Percentiles rank a stretch among this genome's conserved stretches.
phyloP scores from a whole-genome alignment of 2,888 invertebrate species.

The Agrotis segetum region DNA sequence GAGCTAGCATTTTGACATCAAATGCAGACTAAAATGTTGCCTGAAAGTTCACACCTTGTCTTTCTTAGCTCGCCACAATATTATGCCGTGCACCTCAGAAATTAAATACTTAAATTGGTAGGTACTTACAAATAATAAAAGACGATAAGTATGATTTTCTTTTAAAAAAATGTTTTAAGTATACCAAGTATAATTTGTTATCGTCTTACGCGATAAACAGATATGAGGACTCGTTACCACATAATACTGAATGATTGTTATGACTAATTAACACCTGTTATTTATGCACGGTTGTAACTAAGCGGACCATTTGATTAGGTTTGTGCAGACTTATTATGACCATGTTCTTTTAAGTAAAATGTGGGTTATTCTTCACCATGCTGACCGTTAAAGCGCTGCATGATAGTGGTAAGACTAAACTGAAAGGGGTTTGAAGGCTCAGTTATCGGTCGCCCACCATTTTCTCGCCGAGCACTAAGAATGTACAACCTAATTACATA shows the following conservation, averaged over 20 bases:
- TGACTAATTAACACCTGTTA: conserved; percentile 34
- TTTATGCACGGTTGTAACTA: conserved; percentile 1
- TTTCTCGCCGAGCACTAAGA: too few species aligned
- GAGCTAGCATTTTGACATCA: not conserved
- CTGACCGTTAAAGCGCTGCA: not conserved
- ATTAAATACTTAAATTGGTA: not conserved
- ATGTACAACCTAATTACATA: too few species aligned
- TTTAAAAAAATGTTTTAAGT: not conserved
- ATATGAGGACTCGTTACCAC: conserved; percentile 24
- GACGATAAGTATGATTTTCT: not conserved
- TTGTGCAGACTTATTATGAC: not conserved
- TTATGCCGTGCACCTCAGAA: not conserved
- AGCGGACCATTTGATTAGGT: not conserved
- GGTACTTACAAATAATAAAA: too few species aligned
- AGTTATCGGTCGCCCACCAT: too few species aligned
- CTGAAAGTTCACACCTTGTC: not conserved
- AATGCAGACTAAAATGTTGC: not conserved
- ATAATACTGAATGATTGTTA: conserved; percentile 10
- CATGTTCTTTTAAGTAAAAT: not conserved
- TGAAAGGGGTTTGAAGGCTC: not conserved
- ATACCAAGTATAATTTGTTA: conserved; percentile 10
- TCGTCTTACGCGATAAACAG: conserved; percentile 23
- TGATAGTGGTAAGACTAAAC: not conserved
- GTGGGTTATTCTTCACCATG: too few species aligned
- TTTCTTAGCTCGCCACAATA: not conserved